Conservation (phyloP, 2,888 invertebrate genomes). For the Gari tellinella region DNA sequence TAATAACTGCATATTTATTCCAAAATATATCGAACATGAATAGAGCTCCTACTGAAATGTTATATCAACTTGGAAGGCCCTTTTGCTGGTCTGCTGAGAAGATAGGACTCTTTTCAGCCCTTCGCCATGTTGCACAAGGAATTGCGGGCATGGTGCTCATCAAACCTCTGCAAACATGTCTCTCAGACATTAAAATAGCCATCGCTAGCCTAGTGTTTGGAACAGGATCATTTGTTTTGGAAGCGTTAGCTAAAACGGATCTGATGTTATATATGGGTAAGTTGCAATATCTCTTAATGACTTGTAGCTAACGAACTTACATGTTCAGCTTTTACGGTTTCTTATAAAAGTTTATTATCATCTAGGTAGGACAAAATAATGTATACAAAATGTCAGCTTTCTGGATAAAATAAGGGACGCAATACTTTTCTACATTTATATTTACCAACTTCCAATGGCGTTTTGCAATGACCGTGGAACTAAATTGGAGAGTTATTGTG, state of each 20-base stretch:
- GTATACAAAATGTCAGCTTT: too few relatives aligned
- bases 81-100: slow-evolving; percentile 58
- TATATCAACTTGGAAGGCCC: slow-evolving; percentile 55
- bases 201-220: slow-evolving; percentile 25
- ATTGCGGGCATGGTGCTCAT: slow-evolving; percentile 27
- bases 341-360: too few relatives aligned
- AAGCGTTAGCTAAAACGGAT: slow-evolving; percentile 33
- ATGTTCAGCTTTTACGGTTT: too few relatives aligned
- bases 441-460: too few relatives aligned
- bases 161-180: slow-evolving; percentile 35
- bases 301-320: too few relatives aligned
- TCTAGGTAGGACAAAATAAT: too few relatives aligned
- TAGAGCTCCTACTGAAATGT: slow-evolving; percentile 27
- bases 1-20: slow-evolving; percentile 29
- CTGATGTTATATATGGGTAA: slow-evolving; percentile 55
- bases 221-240: slow-evolving; percentile 35
- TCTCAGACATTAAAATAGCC: slow-evolving; percentile 45
- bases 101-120: slow-evolving; percentile 45
- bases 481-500: too few relatives aligned
- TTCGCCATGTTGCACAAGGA: slow-evolving; percentile 34
- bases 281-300: background rate
- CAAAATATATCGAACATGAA: slow-evolving; percentile 4
- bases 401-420: too few relatives aligned
- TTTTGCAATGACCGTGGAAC: too few relatives aligned
- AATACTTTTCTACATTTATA: too few relatives aligned